A percentile compares a stretch with the other conserved stretches of the same genome.
Conservation (phyloP, 2,888 invertebrate genomes). For the Caenorhabditis zanzibari region DNA sequence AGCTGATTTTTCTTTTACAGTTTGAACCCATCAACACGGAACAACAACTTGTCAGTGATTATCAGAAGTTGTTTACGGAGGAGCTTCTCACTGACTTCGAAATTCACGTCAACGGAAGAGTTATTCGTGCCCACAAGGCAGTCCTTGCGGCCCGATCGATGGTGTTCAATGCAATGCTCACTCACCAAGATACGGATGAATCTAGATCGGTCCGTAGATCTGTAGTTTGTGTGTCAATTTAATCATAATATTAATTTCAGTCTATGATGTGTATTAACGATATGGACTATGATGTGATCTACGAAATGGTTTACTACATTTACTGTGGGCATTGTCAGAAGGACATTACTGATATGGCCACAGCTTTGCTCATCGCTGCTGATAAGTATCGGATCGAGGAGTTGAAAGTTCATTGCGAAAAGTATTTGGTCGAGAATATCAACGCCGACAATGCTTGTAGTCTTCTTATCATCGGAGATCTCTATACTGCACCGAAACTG, state of each 20-base stretch:
- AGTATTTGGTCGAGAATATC: slow-evolving; percentile 78
- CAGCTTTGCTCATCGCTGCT: slow-evolving; percentile 83
- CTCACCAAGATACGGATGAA: slow-evolving; percentile 82
- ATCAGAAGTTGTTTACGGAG: slow-evolving; percentile 79
- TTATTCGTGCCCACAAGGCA: slow-evolving; percentile 81
- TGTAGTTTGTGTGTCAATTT: not conserved
- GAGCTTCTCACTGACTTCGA: slow-evolving; percentile 81
- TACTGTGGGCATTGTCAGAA: slow-evolving; percentile 81
- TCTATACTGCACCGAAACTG: slow-evolving; percentile 77
- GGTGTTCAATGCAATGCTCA: slow-evolving; percentile 83
- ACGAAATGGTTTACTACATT: slow-evolving; percentile 83
- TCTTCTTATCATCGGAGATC: slow-evolving; percentile 82
- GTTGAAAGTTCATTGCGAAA: slow-evolving; percentile 78
- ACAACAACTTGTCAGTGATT: slow-evolving; percentile 80
- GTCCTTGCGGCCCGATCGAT: slow-evolving; percentile 82
- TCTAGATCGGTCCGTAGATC: slow-evolving; percentile 73
- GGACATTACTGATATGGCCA: slow-evolving; percentile 81
- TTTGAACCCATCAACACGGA: slow-evolving; percentile 66
- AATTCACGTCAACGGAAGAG: slow-evolving; percentile 73
- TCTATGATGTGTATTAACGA: slow-evolving; percentile 81
- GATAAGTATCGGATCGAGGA: slow-evolving; percentile 83
- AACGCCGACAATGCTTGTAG: slow-evolving; percentile 82
- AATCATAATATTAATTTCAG: slow-evolving; percentile 40
- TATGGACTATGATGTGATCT: slow-evolving; percentile 82
- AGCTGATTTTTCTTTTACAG: slow-evolving; percentile 30